Base-by-base conservation (phyloP, 1,140 invertebrate species). In the Cherax destructor region DNA sequence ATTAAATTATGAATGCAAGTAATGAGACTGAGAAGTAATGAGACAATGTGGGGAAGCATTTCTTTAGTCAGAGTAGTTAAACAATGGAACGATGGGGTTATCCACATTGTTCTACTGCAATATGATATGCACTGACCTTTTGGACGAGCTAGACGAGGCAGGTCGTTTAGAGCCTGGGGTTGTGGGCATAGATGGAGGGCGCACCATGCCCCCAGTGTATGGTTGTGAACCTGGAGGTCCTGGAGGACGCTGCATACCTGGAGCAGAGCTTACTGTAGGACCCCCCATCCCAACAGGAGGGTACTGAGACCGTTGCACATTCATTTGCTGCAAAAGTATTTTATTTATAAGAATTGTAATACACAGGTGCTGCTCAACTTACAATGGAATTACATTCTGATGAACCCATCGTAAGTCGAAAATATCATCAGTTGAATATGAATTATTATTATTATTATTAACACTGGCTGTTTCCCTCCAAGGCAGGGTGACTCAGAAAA, bases 161-260 rank as follows among this genome's bases (percentile, higher is more conserved):
- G 89, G 89, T 3, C 89, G 74, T 24, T 91, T 91, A 10, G 89
- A 85, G 74, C 83, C 81, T 1, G 89, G 89, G n/a, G 89, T 91
- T 30, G 52, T 65, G 16, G 76, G 61, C 50, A 84, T 59, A 30
- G 86, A 21, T 9, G 87, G 74, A 16, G 83, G 89, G 6, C 89
- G 83, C 1, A 86, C 89, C 89, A 91, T 91, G 9, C 83, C 89
- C 16, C 88, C 74, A 13, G 52, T 79, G 77, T 86, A 91, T 11
- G 50, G 89, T 61, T 85, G 89, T 30, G 79, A 69, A 30, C 89
- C 89, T 5, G 89, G 87, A 24, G 52, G 80, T 24, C 81, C 89
- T 47, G 89, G 83, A 65, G 89, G 83, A 59, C 89, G 89, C 83
- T 79, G 89, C 89, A 91, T 85, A 47, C 56, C 89, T n/a, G 83